Evolutionary conservation across 2,113 vertebrate genomes (phyloP).

Genomic region (Gnathonemus longibarbis): DNA sequence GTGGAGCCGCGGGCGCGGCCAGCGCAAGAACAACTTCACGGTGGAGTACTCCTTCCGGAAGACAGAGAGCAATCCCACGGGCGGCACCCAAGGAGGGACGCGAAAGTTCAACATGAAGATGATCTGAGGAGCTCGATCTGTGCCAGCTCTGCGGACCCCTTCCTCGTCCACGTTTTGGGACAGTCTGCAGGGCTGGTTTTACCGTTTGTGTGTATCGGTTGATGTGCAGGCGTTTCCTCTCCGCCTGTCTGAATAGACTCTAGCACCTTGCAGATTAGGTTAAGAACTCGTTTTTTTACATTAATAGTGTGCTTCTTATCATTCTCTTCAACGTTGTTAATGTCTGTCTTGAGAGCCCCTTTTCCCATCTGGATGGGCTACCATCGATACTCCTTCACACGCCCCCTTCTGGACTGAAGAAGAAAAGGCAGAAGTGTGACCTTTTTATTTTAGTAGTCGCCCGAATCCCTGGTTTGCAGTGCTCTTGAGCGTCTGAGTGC

Average conservation of each 20-base stretch:
- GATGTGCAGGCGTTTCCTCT: conserved; percentile 13
- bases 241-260: neutral
- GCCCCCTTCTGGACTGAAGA: neutral
- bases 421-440: neutral
- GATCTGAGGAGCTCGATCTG: conserved; percentile 78
- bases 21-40: conserved; percentile 94
- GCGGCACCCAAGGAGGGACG: conserved; percentile 71
- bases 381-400: neutral
- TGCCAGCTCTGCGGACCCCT: conserved; percentile 7
- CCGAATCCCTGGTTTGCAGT: neutral
- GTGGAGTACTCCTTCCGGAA: conserved; percentile 97
- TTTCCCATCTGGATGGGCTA: neutral
- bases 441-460: neutral
- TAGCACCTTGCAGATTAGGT: neutral
- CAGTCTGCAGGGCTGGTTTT: neutral
- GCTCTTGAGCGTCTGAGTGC: neutral
- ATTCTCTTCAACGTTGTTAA: neutral
- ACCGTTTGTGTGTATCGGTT: neutral
- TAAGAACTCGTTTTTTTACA: neutral
- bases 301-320: neutral
- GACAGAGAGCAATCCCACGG: conserved; percentile 72
- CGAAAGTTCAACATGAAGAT: conserved; percentile 99
- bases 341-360: neutral
- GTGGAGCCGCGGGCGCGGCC: conserved; percentile 92
- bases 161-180: neutral